These are phyloP conservation scores for Chloromyia formosa DNA, from an alignment of 2,888 invertebrate genomes.

Conservation along the genomic window DNA sequence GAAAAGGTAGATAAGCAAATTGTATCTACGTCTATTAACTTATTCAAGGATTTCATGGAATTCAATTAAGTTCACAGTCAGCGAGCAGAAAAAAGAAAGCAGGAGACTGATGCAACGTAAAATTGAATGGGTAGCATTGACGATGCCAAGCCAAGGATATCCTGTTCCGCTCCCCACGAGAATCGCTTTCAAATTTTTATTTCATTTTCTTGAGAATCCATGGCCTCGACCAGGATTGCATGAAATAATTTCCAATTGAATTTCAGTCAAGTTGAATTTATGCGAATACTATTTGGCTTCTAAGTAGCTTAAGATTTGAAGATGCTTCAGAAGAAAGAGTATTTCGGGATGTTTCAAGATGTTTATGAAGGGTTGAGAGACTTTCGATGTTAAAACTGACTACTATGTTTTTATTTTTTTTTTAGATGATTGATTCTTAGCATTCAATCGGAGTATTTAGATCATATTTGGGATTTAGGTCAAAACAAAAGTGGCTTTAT, in stretches of 20 bases:
- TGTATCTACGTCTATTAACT: constrained; percentile 10
- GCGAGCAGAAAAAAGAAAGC: not conserved
- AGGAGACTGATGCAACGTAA: not conserved
- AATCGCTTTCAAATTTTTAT: not conserved
- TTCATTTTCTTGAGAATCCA: not conserved
- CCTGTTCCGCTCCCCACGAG: not conserved
- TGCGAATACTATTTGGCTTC: not conserved
- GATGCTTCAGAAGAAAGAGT: too few relatives aligned
- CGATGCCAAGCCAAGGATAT: not conserved
- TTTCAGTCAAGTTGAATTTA: constrained; percentile 6
- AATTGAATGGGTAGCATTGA: not conserved
- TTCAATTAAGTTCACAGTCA: constrained; percentile 1
- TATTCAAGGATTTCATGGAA: constrained; percentile 3
- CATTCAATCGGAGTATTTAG: too few relatives aligned
- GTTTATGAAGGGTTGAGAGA: too few relatives aligned
- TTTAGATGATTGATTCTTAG: too few relatives aligned
- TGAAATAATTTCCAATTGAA: not conserved
- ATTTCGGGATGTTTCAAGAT: too few relatives aligned
- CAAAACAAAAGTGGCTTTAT: too few relatives aligned
- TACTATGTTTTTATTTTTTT: too few relatives aligned
- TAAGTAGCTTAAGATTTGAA: too few relatives aligned
- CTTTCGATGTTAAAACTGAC: too few relatives aligned
- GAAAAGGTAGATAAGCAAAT: not conserved
- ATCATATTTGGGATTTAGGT: too few relatives aligned
- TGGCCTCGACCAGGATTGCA: not conserved